Evolutionary conservation across 1,140 invertebrate genomes (phyloP).

Genomic region (Reticulitermes speratus): DNA sequence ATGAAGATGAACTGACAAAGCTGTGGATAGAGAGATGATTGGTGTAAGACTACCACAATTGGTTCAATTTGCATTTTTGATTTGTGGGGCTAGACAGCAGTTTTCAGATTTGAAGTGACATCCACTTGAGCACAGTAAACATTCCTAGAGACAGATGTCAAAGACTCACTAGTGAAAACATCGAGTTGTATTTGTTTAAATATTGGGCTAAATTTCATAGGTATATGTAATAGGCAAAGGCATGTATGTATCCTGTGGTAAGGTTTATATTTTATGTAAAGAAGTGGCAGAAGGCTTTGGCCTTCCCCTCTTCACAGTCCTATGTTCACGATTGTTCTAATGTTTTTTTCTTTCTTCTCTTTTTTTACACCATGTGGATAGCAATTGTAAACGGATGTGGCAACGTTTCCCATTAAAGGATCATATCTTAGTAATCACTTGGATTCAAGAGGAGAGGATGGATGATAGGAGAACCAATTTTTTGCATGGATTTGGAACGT

Average conservation of each 20-base stretch:
- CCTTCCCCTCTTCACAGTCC: background rate
- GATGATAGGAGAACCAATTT: constrained; percentile 19
- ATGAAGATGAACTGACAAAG: background rate
- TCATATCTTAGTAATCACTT: constrained; percentile 17
- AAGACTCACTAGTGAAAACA: background rate
- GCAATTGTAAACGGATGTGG: constrained; percentile 31
- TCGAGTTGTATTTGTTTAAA: background rate
- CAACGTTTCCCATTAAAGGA: constrained; percentile 28
- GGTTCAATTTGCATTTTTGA: background rate
- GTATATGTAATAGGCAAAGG: background rate
- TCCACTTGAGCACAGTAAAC: background rate
- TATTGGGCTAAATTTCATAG: background rate
- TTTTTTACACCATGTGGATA: constrained; percentile 28
- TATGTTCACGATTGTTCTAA: constrained; percentile 18
- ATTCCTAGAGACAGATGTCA: constrained; percentile 4
- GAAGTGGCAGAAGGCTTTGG: background rate
- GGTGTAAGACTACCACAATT: constrained; percentile 24
- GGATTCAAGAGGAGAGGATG: constrained; percentile 29
- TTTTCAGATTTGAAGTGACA: background rate
- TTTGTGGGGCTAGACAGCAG: background rate
- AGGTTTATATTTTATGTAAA: constrained; percentile 16
- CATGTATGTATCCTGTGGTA: background rate
- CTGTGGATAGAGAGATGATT: background rate
- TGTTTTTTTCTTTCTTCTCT: constrained; percentile 28
- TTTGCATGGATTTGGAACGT: constrained; percentile 28